Base-by-base conservation (phyloP, 2,113 vertebrate genomes). In the Cygnus buccinator region DNA sequence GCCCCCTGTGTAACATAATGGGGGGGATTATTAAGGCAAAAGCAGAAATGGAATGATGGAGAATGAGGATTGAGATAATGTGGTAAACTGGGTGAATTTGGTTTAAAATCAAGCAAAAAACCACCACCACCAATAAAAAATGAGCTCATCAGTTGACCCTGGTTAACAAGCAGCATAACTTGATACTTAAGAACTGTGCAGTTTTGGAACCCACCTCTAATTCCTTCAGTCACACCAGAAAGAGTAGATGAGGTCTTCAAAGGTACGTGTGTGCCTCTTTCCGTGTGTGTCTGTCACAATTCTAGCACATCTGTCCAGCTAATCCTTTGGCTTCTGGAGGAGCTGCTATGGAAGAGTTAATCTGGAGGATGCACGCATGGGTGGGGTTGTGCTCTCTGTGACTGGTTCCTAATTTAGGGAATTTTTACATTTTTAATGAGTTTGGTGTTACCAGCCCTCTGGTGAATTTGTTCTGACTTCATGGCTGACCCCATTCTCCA, bases 221-320 rank as follows among this genome's bases (percentile, higher is more conserved):
- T 10, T 48, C 77, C 41, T 70, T 18, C 8, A 1, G 26, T 39
- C 31, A 3, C 48, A 10, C n/a, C 0, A 1, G 83, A 55, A 61
- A 8, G 39, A n/a, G 68, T 0, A 16, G 28, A 4, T 17, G n/a
- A 11, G 31, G 4, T 48, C 26, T 4, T 22, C 11, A 1, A 0
- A 48, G 61, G 37, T 21, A 3, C 4, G 0, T 5, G 13, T 25
- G 18, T 37, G 52, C 55, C 23, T 48, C 37, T 15, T 39, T 33
- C 54, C 11, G 0, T 2, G 9, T 28, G 39, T 29, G 48, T 8
- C 35, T 18, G 13, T 37, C 54, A 13, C 26, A 22, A 0, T 0
- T 3, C 22, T 13, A 11, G 50, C 14, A 7, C 26, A 3, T 4
- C 54, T 77, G 46, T 23, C 31, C 20, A 11, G 52, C 31, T 25